Evolutionary conservation across 1,140 invertebrate species (phyloP), one percentile per base, ranked within the genome.

Genomic region (Ditylenchus dipsaci): DNA sequence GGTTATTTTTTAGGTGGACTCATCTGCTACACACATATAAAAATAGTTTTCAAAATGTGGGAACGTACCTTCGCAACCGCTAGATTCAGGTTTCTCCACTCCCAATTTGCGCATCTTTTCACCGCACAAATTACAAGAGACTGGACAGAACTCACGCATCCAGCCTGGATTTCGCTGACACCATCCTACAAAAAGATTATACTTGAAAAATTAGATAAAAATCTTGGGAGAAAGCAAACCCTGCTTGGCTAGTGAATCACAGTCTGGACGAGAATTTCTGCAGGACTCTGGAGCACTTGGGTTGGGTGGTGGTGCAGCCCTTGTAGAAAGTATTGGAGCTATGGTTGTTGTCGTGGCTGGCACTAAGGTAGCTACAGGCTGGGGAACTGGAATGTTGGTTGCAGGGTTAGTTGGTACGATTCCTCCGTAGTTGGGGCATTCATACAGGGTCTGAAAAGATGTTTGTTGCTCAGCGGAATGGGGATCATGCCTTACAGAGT

Each of bases 111-210:
- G 69, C 23, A 53, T 56, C n/a, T 38, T 30, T 27, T 65, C 73
- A 57, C 30, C 58, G 33, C 80, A 82, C 67, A 76, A 63, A 21
- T 68, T 71, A 67, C 80, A 82, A 17, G 75, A 62, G 33, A 80
- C 59, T 11, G 80, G 76, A 45, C 80, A 82, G 61, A 82, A 64
- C 7, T 69, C 62, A 21, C 68, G 76, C 80, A 82, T 82, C 80
- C 80, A 82, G 23, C 64, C 65, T 0, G 79, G 75, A 61, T 82
- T 82, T 19, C 79, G 69, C 13, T 67, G 63, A 63, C 80, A 82
- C 80, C 80, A 82, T 13, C 81, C 77, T 78, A 29, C 65, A 78
- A 49, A 56, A 9, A 0, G 1, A 17, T 5, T 26, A 53, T 7
- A 26, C n/a, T 21, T 5, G 3, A 21, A 8, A 53, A 53, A 5